Evolutionary conservation across 2,113 vertebrate genomes (phyloP).

Genomic region (Heterochromis multidens): DNA sequence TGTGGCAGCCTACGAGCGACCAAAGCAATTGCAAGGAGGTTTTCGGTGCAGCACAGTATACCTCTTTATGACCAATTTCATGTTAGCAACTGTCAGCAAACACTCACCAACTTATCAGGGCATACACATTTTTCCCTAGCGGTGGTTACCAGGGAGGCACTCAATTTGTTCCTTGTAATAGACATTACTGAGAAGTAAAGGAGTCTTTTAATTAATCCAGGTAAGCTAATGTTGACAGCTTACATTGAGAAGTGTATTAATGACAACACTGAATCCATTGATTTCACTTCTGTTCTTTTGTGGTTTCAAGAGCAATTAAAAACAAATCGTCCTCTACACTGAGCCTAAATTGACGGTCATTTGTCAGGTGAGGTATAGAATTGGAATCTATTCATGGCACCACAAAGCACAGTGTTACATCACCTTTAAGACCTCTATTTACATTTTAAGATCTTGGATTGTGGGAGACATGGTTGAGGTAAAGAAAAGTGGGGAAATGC

Average conservation of each 20-base stretch:
- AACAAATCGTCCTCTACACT: not conserved
- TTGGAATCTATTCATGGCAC: not conserved
- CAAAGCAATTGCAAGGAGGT: not conserved
- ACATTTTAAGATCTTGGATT: not conserved
- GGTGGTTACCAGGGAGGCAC: not conserved
- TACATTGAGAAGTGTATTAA: not conserved
- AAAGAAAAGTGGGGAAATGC: conserved; percentile 27
- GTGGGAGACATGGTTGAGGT: not conserved
- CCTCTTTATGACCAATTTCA: not conserved
- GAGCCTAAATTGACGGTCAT: not conserved
- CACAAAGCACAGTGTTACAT: not conserved
- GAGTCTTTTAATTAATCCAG: too few species aligned
- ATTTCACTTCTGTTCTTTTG: not conserved
- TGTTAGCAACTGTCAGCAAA: not conserved
- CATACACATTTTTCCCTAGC: not conserved
- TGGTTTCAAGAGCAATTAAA: not conserved
- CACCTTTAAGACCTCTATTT: not conserved
- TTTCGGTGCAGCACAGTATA: not conserved
- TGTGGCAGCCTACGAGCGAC: not conserved
- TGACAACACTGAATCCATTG: not conserved
- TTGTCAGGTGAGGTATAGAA: not conserved
- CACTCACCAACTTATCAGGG: not conserved
- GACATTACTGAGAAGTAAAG: not conserved
- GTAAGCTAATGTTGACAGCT: too few species aligned
- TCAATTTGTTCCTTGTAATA: not conserved